phyloP scores from a whole-genome alignment of 2,113 vertebrate species.

The Choloepus hoffmanni region DNA sequence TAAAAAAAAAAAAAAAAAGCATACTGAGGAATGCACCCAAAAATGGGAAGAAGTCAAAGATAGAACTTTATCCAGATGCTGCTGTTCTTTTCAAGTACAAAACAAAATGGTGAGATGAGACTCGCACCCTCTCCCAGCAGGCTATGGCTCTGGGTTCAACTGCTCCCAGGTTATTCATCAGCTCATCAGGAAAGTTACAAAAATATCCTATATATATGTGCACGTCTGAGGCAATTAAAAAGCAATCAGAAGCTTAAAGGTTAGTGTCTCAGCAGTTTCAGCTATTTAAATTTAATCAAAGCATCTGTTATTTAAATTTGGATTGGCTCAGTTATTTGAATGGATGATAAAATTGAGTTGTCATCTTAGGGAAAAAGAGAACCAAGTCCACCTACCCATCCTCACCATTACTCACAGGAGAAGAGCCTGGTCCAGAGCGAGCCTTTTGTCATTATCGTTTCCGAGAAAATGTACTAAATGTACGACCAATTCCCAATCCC shows the following conservation, averaged over 20 bases:
- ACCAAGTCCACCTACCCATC: neutral
- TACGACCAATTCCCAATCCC: neutral
- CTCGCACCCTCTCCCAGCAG: accelerated
- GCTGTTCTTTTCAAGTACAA: neutral
- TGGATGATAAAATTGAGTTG: conserved; percentile 4
- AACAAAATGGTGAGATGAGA: accelerated
- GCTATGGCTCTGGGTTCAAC: neutral
- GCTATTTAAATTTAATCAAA: conserved; percentile 35
- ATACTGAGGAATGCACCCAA: conserved; percentile 17
- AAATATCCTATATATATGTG: conserved; percentile 36
- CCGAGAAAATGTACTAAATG: neutral
- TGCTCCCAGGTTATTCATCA: neutral
- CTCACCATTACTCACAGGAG: neutral
- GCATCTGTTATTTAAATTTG: neutral
- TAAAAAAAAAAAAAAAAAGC: neutral
- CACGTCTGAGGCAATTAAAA: neutral
- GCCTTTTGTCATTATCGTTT: neutral
- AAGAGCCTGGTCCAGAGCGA: neutral
- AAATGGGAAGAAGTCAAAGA: neutral
- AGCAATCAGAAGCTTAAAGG: conserved; percentile 31
- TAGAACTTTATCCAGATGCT: neutral
- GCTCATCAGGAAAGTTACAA: conserved; percentile 15
- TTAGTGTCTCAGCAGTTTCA: conserved; percentile 55
- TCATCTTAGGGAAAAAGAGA: neutral
- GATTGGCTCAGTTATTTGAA: conserved; percentile 69